Base-by-base conservation (phyloP, 1,140 invertebrate species). In the Hirudo medicinalis region DNA sequence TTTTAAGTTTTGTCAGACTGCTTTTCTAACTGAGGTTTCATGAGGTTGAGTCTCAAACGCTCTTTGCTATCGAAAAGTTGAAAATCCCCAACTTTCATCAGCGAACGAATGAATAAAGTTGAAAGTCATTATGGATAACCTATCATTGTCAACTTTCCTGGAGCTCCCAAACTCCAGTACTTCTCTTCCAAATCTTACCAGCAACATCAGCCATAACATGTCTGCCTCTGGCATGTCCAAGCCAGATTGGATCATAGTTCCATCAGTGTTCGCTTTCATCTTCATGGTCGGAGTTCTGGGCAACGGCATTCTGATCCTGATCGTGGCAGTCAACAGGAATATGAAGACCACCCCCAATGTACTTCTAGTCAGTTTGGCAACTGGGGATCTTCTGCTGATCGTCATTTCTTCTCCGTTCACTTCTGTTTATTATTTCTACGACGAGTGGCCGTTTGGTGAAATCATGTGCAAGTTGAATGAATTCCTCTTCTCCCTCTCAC, bases 401-500 rank as follows among this genome's bases (percentile, higher is more conserved):
- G 75, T 91, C 13, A 88, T 88, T 29, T 88, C 88, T 20, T 89
- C 91, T 2, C 91, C 91, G 0, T 88, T 92, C 78, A 88, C 88
- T 0, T 87, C 88, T 13, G 88, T 87, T 0, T 83, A 93, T 0
- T 95, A 93, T 82, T 91, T 90, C 0, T 80, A 91, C 72, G 89
- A 90, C 69, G 89, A 88, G 4, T 95, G 91, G 69, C 49, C 32
- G 22, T 53, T 53, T n/a, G 69, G 69, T 17, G 17, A 85, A 36
- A 73, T 85, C 13, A 81, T 90, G 0, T 91, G 90, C 79, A 89
- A 88, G 75, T 81, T 89, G 4, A 90, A 88, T 2, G 91, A 94
- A 80, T 91, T 87, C 72, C 87, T 89, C n/a, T 92, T 92, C 79
- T 91, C 94, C 77, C 85, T 94, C 72, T 93, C 90, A n/a, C 89